Evolutionary conservation across 1,140 invertebrate genomes (phyloP).

Genomic region (Heliothis subflexa): DNA sequence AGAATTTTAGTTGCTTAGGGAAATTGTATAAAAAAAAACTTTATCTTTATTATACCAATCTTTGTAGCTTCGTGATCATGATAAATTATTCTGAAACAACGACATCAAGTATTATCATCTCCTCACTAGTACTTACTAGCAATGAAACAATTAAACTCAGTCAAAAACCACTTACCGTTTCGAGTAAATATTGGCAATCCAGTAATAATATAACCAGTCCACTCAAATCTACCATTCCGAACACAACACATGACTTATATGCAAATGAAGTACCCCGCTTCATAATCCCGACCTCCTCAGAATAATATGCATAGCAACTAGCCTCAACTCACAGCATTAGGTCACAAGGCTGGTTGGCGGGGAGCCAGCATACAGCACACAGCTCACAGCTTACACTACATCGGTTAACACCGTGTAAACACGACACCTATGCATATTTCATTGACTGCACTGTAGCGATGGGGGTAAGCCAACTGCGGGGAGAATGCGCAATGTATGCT

Average conservation of each 20-base stretch:
- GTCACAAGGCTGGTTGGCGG: neutral
- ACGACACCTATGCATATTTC: conserved; percentile 13
- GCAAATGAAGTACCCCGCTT: neutral
- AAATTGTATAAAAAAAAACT: too few relatives aligned
- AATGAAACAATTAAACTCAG: too few relatives aligned
- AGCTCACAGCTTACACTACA: neutral
- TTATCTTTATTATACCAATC: too few relatives aligned
- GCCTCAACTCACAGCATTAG: neutral
- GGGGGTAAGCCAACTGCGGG: neutral
- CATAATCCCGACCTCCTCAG: neutral
- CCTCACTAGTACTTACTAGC: too few relatives aligned
- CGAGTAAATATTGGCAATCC: too few relatives aligned
- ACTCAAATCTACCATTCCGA: neutral
- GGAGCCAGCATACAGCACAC: neutral
- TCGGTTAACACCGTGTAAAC: conserved; percentile 21
- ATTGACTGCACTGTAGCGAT: neutral
- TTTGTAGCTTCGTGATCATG: too few relatives aligned
- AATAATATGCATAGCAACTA: neutral
- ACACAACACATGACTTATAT: neutral
- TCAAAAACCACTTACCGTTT: too few relatives aligned
- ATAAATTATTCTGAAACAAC: too few relatives aligned
- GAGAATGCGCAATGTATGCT: neutral
- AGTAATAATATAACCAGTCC: neutral
- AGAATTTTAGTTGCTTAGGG: too few relatives aligned
- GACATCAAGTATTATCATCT: too few relatives aligned